Conservation (phyloP, 2,888 invertebrate species). For the Drosophila kuntzei region DNA sequence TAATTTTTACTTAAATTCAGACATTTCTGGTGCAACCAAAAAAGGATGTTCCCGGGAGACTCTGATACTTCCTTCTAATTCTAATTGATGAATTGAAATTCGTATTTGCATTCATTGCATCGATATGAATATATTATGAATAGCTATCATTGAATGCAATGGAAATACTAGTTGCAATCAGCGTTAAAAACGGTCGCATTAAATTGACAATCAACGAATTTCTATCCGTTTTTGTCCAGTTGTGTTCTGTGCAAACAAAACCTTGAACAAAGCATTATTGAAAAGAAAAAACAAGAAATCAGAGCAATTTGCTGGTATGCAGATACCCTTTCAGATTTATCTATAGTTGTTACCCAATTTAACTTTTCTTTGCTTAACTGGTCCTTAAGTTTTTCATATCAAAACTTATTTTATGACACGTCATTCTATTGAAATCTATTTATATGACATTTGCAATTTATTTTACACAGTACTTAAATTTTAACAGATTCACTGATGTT, state of each 20-base stretch:
- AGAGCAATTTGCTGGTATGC: not conserved
- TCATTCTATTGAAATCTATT: too few species aligned
- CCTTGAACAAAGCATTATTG: slow-evolving; percentile 6
- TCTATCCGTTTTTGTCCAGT: not conserved
- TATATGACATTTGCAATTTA: too few species aligned
- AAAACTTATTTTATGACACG: too few species aligned
- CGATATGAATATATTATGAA: slow-evolving; percentile 13
- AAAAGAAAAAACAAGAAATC: not conserved
- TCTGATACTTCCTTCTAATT: not conserved
- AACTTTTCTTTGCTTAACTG: not conserved
- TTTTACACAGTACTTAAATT: too few species aligned
- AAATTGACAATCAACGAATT: slow-evolving; percentile 39
- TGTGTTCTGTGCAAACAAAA: not conserved
- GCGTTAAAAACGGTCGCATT: slow-evolving; percentile 49
- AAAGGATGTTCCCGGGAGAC: slow-evolving; percentile 5
- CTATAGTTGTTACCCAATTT: not conserved
- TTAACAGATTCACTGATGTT: not conserved
- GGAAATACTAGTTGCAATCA: slow-evolving; percentile 27
- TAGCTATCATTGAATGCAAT: slow-evolving; percentile 9
- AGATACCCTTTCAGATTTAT: not conserved
- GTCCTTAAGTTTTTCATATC: not conserved
- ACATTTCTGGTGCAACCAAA: slow-evolving; percentile 24
- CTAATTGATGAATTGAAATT: slow-evolving; percentile 16
- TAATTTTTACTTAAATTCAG: slow-evolving; percentile 62
- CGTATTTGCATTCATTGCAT: slow-evolving; percentile 5